Evolutionary conservation across 2,113 vertebrate genomes (phyloP), one percentile per base, ranked within the genome.

Genomic region (Dascyllus trimaculatus): DNA sequence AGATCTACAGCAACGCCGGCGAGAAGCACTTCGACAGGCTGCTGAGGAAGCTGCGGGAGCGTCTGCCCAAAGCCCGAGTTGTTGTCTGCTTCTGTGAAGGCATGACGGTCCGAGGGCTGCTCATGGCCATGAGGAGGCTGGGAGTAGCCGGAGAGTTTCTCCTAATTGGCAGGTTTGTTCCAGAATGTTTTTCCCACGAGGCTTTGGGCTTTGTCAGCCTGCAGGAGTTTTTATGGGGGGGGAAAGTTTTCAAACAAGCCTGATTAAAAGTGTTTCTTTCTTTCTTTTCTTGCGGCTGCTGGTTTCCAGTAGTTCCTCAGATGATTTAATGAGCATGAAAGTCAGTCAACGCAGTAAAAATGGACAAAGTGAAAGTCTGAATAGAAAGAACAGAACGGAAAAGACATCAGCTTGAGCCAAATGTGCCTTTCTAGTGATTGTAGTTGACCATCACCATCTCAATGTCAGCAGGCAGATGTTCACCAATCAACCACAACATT

Each of bases 31-130:
- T 98, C 82, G 98, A 99, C 78, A 93, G 97, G n/a, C 95, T 99
- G 58, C 95, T 99, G 62, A 94, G 96, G 85, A 99, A 99, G 79
- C 95, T 99, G 71, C 92, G 97, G 0, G 97, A 98, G 76, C 93
- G 97, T 22, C 85, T 99, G 66, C 98, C 98, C 26, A 99, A 99
- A 89, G 98, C 98, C 5, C 89, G 97, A 32, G 98, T 99, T 72
- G 98, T 99, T 43, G 97, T 99, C 69, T 99, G 98, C 90, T 99
- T 99, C 95, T 99, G 98, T 0, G 98, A 99, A 85, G 97, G 98
- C 54, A 99, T 99, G 98, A 99, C 98, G 0, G 98, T 99, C 11
- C 95, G 97, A 4, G 97, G 98, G 0, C 96, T 99, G 35, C 97
- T 99, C 76, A 97, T 97, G 0, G 98, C 97, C 85, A 99, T 99